A percentile compares a stretch with the other conserved stretches of the same genome.
Evolutionary conservation across 2,888 invertebrate species (phyloP).

Genomic region (Fragum whitleyi): DNA sequence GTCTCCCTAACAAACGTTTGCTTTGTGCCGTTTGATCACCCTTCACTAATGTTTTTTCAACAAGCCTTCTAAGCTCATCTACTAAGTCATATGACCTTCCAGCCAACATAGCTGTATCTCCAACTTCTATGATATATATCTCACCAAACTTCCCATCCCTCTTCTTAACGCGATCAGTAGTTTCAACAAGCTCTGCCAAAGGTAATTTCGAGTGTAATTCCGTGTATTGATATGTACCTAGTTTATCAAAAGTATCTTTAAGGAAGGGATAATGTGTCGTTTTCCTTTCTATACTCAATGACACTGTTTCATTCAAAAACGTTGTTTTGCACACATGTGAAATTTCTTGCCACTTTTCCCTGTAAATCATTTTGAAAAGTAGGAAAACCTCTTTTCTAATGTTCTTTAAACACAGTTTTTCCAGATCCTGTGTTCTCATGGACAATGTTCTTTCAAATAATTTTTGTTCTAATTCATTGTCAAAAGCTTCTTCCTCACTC

Average conservation of each 20-base stretch:
- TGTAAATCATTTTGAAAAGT: neutral
- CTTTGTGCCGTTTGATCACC: neutral
- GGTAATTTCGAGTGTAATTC: neutral
- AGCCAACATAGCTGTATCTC: neutral
- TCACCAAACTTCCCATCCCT: neutral
- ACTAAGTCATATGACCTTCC: neutral
- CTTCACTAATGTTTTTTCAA: neutral
- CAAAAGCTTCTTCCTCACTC: neutral
- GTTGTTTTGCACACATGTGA: neutral
- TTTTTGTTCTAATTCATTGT: neutral
- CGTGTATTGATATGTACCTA: neutral
- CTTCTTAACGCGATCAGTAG: neutral
- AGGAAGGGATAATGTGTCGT: neutral
- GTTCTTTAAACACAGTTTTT: neutral
- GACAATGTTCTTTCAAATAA: conserved; percentile 4
- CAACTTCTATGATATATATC: neutral
- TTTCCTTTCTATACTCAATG: neutral
- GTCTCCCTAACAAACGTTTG: neutral
- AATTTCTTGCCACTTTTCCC: neutral
- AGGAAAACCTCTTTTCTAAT: neutral
- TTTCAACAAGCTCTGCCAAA: neutral
- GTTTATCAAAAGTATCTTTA: neutral
- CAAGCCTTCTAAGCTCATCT: neutral
- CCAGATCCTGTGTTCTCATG: neutral
- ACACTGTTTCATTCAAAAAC: neutral